These are phyloP conservation scores for Loris lydekkerianus DNA, from an alignment of 2,797 vertebrate genomes.

Conservation along the genomic window DNA sequence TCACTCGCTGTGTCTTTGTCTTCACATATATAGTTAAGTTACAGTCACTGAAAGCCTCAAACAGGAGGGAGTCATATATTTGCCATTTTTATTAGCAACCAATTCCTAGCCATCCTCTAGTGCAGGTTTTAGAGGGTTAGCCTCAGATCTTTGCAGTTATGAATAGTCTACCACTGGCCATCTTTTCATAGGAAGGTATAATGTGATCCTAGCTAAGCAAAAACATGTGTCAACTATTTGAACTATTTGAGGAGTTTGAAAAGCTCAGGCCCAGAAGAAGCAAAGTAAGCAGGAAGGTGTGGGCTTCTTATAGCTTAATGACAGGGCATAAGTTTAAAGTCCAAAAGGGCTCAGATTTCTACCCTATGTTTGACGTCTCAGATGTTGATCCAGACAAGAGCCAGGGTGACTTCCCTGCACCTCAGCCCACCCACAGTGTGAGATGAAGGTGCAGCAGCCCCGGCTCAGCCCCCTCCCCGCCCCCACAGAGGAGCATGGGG, in stretches of 20 bases:
- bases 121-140: background rate
- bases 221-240: background rate
- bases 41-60: background rate
- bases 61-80: background rate
- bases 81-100: background rate
- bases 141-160: background rate
- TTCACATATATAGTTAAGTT: background rate
- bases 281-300: constrained; percentile 73
- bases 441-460: background rate
- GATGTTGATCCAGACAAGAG: background rate
- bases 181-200: constrained; percentile 2
- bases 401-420: background rate
- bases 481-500: background rate
- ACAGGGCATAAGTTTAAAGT: constrained; percentile 86
- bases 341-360: constrained; percentile 84
- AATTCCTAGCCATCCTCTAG: background rate
- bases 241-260: constrained; percentile 33
- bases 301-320: constrained; percentile 75
- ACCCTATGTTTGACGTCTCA: constrained; percentile 13
- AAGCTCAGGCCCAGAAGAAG: constrained; percentile 60
- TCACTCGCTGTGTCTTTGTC: background rate
- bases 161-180: background rate
- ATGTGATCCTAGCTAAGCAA: background rate
- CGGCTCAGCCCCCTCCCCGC: background rate
- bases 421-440: background rate